Evolutionary conservation across 2,888 invertebrate genomes (phyloP).

Genomic region (Bimastos eiseni): DNA sequence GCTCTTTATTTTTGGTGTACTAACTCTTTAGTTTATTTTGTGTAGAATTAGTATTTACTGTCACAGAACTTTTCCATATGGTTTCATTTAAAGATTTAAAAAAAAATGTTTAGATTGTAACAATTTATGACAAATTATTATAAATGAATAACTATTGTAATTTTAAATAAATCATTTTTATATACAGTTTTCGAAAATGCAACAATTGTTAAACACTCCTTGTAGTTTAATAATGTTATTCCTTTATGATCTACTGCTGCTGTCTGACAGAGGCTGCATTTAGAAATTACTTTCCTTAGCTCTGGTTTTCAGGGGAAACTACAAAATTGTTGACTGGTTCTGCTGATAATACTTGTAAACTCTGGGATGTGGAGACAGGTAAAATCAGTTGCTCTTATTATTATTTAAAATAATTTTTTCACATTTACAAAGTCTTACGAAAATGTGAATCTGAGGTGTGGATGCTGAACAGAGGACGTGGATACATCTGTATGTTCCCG

Average conservation of each 20-base stretch:
- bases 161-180: background rate
- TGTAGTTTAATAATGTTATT: background rate
- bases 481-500: background rate
- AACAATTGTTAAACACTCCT: background rate
- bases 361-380: conserved; percentile 85
- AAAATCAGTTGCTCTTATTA: conserved; percentile 48
- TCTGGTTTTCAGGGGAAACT: conserved; percentile 72
- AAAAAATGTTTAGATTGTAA: too few species aligned
- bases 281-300: background rate
- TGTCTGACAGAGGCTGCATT: background rate
- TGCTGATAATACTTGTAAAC: conserved; percentile 85
- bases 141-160: too few species aligned
- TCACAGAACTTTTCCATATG: background rate
- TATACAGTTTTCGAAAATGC: background rate
- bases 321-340: conserved; percentile 86
- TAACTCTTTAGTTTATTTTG: background rate
- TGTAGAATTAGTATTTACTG: background rate
- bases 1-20: background rate
- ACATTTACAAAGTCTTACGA: too few species aligned
- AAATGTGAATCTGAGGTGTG: too few species aligned
- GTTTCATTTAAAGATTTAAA: background rate
- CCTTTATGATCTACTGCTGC: background rate
- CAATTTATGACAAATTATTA: too few species aligned
- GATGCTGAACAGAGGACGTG: too few species aligned
- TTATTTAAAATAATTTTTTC: too few species aligned